These are phyloP conservation scores for Tinea trinotella DNA, from an alignment of 2,888 invertebrate genomes.

Conservation along the genomic window DNA sequence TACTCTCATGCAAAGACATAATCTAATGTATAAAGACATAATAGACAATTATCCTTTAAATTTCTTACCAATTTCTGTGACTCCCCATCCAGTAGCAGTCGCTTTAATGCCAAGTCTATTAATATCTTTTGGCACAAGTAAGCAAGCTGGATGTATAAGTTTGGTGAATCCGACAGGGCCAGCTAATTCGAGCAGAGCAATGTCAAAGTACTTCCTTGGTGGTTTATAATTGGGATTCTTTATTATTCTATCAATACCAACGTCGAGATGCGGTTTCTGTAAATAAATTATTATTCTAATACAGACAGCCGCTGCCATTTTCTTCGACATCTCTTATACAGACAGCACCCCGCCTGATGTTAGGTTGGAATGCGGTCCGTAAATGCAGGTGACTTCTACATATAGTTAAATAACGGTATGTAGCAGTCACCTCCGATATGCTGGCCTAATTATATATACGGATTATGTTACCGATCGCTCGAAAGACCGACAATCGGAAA, in stretches of 20 bases:
- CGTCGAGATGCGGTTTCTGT: slow-evolving; percentile 25
- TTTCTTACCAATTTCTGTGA: slow-evolving; percentile 34
- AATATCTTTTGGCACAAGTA: slow-evolving; percentile 33
- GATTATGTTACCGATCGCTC: no score
- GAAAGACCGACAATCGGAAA: no score
- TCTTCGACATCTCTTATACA: slow-evolving; percentile 22
- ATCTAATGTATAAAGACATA: no score
- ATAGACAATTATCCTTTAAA: no score
- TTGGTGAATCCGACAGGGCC: slow-evolving; percentile 30
- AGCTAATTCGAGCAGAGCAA: slow-evolving; percentile 42
- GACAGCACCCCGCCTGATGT: no score
- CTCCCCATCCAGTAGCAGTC: slow-evolving; percentile 46
- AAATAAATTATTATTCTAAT: no score
- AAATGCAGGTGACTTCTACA: no score
- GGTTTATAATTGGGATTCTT: slow-evolving; percentile 36
- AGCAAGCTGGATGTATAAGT: slow-evolving; percentile 39
- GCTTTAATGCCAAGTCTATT: slow-evolving; percentile 29
- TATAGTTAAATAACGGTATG: no score
- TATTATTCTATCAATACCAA: slow-evolving; percentile 34
- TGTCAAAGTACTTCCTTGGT: slow-evolving; percentile 44
- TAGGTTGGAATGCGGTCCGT: no score
- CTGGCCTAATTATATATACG: no score
- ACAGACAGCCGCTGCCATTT: neutral
- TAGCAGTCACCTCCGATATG: no score
- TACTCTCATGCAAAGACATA: no score